Evolutionary conservation across 2,888 invertebrate genomes (phyloP).

Genomic region (Andrena praecox): DNA sequence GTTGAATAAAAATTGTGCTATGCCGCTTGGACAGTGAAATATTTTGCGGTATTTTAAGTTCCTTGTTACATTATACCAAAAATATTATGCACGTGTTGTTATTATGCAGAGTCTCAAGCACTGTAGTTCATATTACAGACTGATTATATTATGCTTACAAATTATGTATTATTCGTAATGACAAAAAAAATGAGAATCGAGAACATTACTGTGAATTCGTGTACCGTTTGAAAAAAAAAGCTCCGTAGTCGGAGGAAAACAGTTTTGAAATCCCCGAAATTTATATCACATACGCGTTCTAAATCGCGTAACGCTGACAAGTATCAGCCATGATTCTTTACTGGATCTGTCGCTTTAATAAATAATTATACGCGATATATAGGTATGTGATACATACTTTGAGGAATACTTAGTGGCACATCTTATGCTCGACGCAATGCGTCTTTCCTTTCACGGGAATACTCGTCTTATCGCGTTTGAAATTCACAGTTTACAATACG

Average conservation of each 20-base stretch:
- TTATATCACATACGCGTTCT: constrained; percentile 20
- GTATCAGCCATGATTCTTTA: constrained; percentile 9
- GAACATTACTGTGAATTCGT: constrained; percentile 26
- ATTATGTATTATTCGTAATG: constrained; percentile 24
- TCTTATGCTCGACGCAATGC: constrained; percentile 28
- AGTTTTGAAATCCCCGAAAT: not conserved
- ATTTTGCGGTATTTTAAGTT: constrained; percentile 34
- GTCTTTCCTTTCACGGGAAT: constrained; percentile 39
- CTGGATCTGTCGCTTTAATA: constrained; percentile 8
- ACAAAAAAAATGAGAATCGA: constrained; percentile 12
- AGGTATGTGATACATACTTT: constrained; percentile 22
- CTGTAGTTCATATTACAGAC: constrained; percentile 19
- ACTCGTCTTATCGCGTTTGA: constrained; percentile 27
- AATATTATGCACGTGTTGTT: constrained; percentile 22
- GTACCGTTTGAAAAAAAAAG: not conserved
- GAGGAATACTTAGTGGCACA: constrained; percentile 30
- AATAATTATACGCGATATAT: constrained; percentile 22
- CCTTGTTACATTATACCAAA: constrained; percentile 18
- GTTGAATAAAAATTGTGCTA: constrained; percentile 52
- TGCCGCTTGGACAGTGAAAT: constrained; percentile 11
- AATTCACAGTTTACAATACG: constrained; percentile 29
- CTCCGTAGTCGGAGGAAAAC: not conserved
- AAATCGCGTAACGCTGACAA: constrained; percentile 1
- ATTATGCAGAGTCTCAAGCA: not conserved
- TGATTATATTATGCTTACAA: constrained; percentile 26